Base-by-base conservation (phyloP, 2,888 invertebrate genomes). In the Octonoba sinensis region DNA sequence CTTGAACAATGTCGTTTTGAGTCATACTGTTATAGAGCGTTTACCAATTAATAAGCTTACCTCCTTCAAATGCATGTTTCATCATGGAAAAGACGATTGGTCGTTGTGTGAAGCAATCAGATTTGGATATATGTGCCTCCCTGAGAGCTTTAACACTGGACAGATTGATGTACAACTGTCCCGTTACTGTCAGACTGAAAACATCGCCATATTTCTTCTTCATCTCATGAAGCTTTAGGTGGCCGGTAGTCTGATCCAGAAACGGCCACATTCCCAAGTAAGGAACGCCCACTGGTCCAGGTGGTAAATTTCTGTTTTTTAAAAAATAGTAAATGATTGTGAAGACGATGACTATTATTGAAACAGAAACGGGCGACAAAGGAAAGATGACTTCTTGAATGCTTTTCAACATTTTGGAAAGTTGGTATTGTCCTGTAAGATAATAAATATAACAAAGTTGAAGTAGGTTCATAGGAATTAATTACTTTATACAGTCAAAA, bases 261-360 rank as follows among this genome's bases (percentile, higher is more conserved):
- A 78, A 78, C 1, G 71, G 65, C 59, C 66, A 78, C n/a, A 60
- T 66, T 20, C 78, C 78, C 4, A 78, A 11, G n/a, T 36, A 20
- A 6, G 78, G 78, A 16, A 78, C 1, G 1, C 66, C 71, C 1
- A 47, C 15, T 0, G 78, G 78, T 8, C 78, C 71, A 16, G 78
- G 78, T 6, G 78, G 78, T 15, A 71, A 49, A 15, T 24, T 49
- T 36, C 18, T 64, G 13, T 65, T 44, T 47, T 59, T 24, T 11
- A 27, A 24, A 13, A n/a, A 20, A n/a, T 22, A 66, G 22, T 59
- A 78, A 3, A 51, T 15, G 13, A 70, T 0, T 8, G 54, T 51
- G 4, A 64, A 11, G 3, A 77, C 1, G 16, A 77, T 12, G 8
- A 62, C 51, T 20, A 36, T 8, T 13, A 56, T 15, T 13, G 73